Conservation (phyloP, 2,113 vertebrate genomes). For the Cyprinodon tularosa region DNA sequence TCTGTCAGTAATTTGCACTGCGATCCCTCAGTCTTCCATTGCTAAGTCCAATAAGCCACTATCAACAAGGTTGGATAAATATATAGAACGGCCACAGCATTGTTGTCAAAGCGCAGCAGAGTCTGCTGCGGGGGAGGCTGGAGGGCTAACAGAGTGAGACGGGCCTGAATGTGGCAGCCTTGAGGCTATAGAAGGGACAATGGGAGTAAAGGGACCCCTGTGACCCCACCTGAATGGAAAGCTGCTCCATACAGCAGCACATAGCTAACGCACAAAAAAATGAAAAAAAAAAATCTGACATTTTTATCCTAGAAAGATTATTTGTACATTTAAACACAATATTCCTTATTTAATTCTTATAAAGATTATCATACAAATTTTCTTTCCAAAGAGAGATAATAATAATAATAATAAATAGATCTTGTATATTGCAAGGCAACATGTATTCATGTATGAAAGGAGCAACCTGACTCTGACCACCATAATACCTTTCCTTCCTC, state of each 20-base stretch:
- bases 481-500: conserved; percentile 64
- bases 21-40: conserved; percentile 72
- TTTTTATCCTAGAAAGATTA: conserved; percentile 12
- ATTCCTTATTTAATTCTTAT: conserved; percentile 6
- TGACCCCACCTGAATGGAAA: conserved; percentile 73
- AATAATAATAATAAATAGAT: not conserved
- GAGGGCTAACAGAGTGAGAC: conserved; percentile 58
- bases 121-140: conserved; percentile 56
- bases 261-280: conserved; percentile 15
- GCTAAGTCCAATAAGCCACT: conserved; percentile 59
- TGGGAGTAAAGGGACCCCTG: conserved; percentile 58
- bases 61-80: conserved; percentile 57
- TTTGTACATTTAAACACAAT: conserved; percentile 5
- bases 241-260: conserved; percentile 32
- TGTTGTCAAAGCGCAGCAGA: conserved; percentile 53
- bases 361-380: conserved; percentile 2
- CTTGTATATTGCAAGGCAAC: not conserved
- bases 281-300: conserved; percentile 1
- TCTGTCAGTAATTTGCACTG: conserved; percentile 82
- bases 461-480: conserved; percentile 5
- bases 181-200: conserved; percentile 72
- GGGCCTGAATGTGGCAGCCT: conserved; percentile 68
- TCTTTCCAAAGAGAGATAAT: not conserved
- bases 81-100: conserved; percentile 43
- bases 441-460: conserved; percentile 3